Conservation (phyloP, 1,140 invertebrate species). For the Drosophila repleta region DNA sequence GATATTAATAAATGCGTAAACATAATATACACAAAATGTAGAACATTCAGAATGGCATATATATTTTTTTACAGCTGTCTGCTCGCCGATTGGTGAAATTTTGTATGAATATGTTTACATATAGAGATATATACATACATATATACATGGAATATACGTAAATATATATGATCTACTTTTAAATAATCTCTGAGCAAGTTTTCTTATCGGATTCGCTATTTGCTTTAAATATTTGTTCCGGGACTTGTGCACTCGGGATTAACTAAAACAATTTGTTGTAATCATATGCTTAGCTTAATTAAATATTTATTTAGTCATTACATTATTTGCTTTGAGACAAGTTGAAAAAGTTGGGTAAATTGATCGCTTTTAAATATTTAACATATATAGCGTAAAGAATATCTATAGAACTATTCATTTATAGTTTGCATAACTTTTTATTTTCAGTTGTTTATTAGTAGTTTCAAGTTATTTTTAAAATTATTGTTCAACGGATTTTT, state of each 20-base stretch:
- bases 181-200: constrained; percentile 10
- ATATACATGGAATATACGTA: constrained; percentile 8
- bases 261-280: not conserved
- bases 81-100: constrained; percentile 8
- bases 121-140: not conserved
- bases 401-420: too few species aligned
- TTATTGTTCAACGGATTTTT: too few species aligned
- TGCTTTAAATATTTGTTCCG: too few species aligned
- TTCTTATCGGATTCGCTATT: not conserved
- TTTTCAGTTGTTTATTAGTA: not conserved
- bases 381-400: too few species aligned
- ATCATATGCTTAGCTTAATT: not conserved
- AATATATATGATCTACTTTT: constrained; percentile 10
- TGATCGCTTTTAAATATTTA: not conserved
- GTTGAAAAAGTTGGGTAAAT: not conserved
- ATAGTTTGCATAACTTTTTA: not conserved
- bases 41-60: constrained; percentile 61
- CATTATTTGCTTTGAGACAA: constrained; percentile 7
- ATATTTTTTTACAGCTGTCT: constrained; percentile 58
- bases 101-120: constrained; percentile 26
- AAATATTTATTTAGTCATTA: constrained; percentile 24
- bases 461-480: too few species aligned
- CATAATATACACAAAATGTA: constrained; percentile 19
- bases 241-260: too few species aligned
- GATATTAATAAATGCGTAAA: constrained; percentile 2